phyloP scores from a whole-genome alignment of 2,888 invertebrate species.

The Sacculina carcini region DNA sequence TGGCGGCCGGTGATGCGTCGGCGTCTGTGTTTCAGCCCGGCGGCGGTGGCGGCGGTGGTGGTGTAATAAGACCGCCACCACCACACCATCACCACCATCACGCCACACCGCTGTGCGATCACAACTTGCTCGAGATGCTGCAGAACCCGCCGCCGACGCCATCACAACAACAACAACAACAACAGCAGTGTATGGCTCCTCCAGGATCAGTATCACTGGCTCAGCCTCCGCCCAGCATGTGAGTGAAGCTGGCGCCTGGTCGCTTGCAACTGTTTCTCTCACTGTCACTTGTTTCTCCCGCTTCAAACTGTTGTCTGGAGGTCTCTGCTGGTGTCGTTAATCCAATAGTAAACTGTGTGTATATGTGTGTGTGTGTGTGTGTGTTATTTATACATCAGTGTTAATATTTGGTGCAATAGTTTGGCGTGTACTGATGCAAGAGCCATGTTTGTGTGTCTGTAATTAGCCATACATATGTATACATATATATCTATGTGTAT shows the following conservation, averaged over 20 bases:
- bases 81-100: background rate
- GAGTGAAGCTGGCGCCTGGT: background rate
- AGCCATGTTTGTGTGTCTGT: background rate
- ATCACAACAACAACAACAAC: too few relatives aligned
- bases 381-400: background rate
- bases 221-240: conserved; percentile 3
- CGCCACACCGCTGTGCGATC: background rate
- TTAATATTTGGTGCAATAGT: background rate
- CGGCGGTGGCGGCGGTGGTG: background rate
- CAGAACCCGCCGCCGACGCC: background rate
- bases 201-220: background rate
- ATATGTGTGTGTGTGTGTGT: background rate
- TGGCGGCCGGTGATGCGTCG: background rate
- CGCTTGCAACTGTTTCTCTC: too few relatives aligned
- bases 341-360: background rate
- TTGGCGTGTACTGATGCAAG: background rate
- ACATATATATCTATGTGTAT: background rate
- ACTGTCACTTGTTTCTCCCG: too few relatives aligned
- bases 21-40: too few relatives aligned
- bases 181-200: too few relatives aligned
- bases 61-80: too few relatives aligned
- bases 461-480: background rate
- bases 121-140: background rate
- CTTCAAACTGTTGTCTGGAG: background rate
- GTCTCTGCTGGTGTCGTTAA: background rate